A percentile compares a stretch with the other conserved stretches of the same genome.
Conservation (phyloP, 2,797 vertebrate species). For the Ispidina picta region DNA sequence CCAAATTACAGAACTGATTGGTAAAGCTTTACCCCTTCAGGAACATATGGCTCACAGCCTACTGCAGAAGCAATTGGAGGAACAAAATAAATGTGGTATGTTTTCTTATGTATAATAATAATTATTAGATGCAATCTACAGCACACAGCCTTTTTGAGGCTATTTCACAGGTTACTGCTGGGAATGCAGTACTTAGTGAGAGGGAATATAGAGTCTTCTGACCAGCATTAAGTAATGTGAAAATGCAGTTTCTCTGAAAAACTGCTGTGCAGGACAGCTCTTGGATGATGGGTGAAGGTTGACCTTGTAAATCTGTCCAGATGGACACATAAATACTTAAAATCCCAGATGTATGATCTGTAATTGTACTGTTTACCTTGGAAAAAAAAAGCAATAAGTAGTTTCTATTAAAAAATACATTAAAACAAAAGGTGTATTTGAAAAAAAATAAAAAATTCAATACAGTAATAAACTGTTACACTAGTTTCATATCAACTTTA, state of each 20-base stretch:
- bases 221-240: neutral
- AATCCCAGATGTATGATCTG: neutral
- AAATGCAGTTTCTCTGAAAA: neutral
- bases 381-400: neutral
- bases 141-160: neutral
- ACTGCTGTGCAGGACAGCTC: neutral
- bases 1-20: neutral
- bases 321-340: neutral
- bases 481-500: neutral
- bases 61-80: neutral
- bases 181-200: neutral
- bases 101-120: neutral
- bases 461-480: neutral
- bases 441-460: neutral
- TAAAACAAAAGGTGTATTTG: neutral
- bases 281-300: neutral
- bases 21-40: neutral
- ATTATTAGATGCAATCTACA: neutral
- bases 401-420: neutral
- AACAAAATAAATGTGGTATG: neutral
- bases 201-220: neutral
- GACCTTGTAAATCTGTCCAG: neutral
- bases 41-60: neutral
- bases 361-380: neutral
- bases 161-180: neutral